A percentile compares a stretch with the other conserved stretches of the same genome.
These are phyloP conservation scores for Petroica traversi DNA, from an alignment of 2,113 vertebrate genomes.

Conservation along the genomic window DNA sequence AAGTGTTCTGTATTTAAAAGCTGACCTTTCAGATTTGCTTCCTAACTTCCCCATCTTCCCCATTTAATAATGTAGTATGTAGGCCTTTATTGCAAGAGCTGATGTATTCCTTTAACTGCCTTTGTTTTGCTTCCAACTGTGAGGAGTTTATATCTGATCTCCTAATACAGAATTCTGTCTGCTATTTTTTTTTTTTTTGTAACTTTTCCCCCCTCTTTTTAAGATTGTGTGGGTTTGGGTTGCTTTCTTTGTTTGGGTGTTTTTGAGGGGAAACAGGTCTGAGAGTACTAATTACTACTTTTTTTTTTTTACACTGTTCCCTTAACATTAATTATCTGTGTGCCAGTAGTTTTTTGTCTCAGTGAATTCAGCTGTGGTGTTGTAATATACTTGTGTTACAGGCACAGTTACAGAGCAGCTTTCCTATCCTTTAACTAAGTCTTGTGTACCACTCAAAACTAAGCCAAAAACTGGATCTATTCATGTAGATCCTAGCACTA, in stretches of 20 bases:
- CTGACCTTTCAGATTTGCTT: background rate
- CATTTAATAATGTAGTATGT: background rate
- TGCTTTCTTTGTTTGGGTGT: background rate
- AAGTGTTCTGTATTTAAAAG: background rate
- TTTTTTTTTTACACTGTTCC: background rate
- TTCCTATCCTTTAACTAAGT: background rate
- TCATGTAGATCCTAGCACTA: background rate
- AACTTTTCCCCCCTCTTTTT: background rate
- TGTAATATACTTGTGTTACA: background rate
- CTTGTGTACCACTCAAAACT: background rate
- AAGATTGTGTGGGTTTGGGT: background rate
- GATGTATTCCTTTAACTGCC: background rate
- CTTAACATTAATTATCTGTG: background rate
- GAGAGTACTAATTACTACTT: background rate
- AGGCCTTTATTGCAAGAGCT: background rate
- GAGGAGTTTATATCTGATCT: background rate
- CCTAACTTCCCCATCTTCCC: background rate
- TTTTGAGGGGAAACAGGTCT: background rate
- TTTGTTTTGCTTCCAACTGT: background rate
- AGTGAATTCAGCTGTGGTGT: background rate
- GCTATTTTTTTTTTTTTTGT: background rate
- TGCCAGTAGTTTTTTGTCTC: background rate
- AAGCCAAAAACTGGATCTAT: background rate
- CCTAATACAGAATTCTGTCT: background rate
- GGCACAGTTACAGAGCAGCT: background rate